Evolutionary conservation across 2,113 vertebrate species (phyloP), one percentile per base, ranked within the genome.

Genomic region (Malurus melanocephalus): DNA sequence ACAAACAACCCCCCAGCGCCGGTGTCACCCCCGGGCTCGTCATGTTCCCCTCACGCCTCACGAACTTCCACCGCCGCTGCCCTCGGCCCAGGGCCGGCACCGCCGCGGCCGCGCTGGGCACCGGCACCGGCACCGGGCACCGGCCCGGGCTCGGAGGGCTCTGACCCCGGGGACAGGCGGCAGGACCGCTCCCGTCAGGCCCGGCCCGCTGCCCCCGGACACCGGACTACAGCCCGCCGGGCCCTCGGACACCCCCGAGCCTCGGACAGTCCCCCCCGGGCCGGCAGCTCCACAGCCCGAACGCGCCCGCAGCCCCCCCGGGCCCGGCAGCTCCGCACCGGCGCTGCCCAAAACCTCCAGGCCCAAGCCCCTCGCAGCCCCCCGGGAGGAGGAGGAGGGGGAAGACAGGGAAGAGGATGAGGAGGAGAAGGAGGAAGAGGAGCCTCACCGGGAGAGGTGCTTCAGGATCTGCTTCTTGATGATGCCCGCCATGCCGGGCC

Each of bases 391-490:
- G 32, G 16, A 53, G 16, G 19, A 52, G 17, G 35, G 35, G 35
- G 9, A 35, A 35, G 27, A 55, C 9, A 45, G 43, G 30, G 30
- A 20, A 19, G 53, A 56, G 28, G 9, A 55, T 9, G 32, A 52
- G 26, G 38, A 43, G 11, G 11, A 55, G 8, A 13, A 38, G n/a
- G n/a, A 46, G 28, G 11, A 18, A 7, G 21, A 48, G 22, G 11
- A 26, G 53, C 24, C 97, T 97, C 97, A 99, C 99, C 99, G 97
- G 94, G 99, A 99, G 93, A 99, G 98, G 96, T 99, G 99, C 93
- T 99, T 99, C 93, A 99, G 95, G 88, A 99, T 99, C 95, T 99
- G 99, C 94, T 99, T 99, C 97, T 99, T 99, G 81, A 99, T 99
- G 64, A 99, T 97, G 59, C 98, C 99, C 62, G 99, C 99, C 99